Conservation (phyloP, 2,888 invertebrate genomes). For the Eupeodes latifasciatus region DNA sequence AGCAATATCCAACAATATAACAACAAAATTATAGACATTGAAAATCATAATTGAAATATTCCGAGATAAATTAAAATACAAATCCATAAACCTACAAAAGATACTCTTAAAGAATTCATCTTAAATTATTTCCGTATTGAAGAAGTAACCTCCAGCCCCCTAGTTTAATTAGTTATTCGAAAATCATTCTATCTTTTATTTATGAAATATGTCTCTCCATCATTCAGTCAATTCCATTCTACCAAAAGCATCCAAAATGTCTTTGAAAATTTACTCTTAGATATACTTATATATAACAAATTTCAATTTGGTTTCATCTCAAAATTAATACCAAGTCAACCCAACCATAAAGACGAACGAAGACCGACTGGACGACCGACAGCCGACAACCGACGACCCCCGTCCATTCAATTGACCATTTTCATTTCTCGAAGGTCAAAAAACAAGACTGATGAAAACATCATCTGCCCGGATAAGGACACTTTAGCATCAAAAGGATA, state of each 20-base stretch:
- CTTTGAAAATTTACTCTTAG: constrained; percentile 6
- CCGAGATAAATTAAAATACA: too few species aligned
- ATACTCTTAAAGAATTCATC: too few species aligned
- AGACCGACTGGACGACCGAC: not conserved
- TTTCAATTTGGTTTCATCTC: constrained; percentile 21
- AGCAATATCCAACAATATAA: too few species aligned
- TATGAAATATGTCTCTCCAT: not conserved
- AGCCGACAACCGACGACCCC: too few species aligned
- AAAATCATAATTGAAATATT: too few species aligned
- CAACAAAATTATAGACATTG: too few species aligned
- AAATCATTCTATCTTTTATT: too few species aligned
- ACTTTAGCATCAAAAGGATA: constrained; percentile 25
- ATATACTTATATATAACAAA: not conserved
- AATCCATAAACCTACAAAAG: too few species aligned
- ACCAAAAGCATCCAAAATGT: not conserved
- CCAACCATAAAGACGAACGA: constrained; percentile 23
- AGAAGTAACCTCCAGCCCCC: too few species aligned
- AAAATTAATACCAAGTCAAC: constrained; percentile 5
- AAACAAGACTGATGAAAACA: constrained; percentile 64
- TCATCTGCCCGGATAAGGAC: constrained; percentile 64
- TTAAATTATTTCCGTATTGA: too few species aligned
- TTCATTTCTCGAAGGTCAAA: constrained; percentile 52
- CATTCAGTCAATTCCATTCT: not conserved
- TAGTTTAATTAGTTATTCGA: too few species aligned
- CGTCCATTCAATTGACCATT: constrained; percentile 58